Percentiles rank a stretch among this genome's conserved stretches.
phyloP scores from a whole-genome alignment of 1,140 invertebrate species.

The Reticulitermes speratus region DNA sequence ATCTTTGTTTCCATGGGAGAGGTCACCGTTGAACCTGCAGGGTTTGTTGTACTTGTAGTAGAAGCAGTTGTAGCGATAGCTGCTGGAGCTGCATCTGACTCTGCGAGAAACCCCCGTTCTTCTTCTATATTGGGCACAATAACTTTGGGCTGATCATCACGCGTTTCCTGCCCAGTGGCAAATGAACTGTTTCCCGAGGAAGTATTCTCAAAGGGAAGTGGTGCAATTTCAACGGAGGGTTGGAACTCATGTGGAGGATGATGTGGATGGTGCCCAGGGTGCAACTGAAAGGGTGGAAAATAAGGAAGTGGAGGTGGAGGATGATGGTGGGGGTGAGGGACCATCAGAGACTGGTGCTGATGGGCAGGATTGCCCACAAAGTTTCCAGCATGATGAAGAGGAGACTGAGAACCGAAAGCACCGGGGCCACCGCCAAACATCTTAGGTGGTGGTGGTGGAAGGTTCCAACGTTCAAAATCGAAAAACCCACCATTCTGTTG shows the following conservation, averaged over 20 bases:
- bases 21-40: constrained; percentile 19
- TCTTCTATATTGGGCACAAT: constrained; percentile 84
- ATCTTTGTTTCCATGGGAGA: constrained; percentile 26
- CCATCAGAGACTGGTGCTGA: constrained; percentile 63
- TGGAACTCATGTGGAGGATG: constrained; percentile 62
- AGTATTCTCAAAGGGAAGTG: constrained; percentile 46
- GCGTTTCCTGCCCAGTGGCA: constrained; percentile 38
- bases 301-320: constrained; percentile 58
- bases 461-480: constrained; percentile 72
- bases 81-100: constrained; percentile 38
- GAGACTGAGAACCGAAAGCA: constrained; percentile 55
- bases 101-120: constrained; percentile 70
- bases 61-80: constrained; percentile 50
- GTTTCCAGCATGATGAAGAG: constrained; percentile 54
- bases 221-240: constrained; percentile 62
- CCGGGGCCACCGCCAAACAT: constrained; percentile 58
- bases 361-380: constrained; percentile 51
- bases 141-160: constrained; percentile 70
- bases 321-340: constrained; percentile 62
- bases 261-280: constrained; percentile 53
- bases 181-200: not conserved
- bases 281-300: constrained; percentile 66
- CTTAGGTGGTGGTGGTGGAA: constrained; percentile 62
- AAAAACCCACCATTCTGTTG: constrained; percentile 66
- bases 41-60: constrained; percentile 8